A percentile compares a stretch with the other conserved stretches of the same genome.
Conservation (phyloP, 2,888 invertebrate species). For the Acanthopleura granulata region DNA sequence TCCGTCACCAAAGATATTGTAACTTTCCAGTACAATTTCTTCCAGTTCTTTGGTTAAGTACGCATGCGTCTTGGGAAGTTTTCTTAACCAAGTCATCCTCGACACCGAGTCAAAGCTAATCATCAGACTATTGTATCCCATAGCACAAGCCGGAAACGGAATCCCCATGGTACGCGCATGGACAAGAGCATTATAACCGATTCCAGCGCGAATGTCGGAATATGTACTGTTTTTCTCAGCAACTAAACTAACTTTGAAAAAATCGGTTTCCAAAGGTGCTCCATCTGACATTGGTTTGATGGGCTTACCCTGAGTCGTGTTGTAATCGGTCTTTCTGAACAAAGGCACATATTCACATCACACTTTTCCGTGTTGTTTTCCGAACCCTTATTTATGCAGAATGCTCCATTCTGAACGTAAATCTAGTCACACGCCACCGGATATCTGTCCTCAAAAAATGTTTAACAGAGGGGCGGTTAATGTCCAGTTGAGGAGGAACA, state of each 20-base stretch:
- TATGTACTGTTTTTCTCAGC: slow-evolving; percentile 71
- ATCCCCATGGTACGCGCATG: slow-evolving; percentile 17
- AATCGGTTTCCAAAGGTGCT: not conserved
- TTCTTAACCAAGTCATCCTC: not conserved
- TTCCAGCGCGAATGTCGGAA: slow-evolving; percentile 78
- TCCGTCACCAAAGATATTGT: not conserved
- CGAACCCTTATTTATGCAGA: not conserved
- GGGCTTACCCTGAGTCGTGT: not conserved
- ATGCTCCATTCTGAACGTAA: not conserved
- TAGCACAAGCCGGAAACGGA: not conserved
- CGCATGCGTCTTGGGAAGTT: not conserved
- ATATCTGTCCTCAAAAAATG: not conserved
- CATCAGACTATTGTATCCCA: not conserved
- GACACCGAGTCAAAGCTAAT: not conserved
- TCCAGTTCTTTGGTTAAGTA: not conserved
- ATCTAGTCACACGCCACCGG: not conserved
- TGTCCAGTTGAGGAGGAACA: not conserved
- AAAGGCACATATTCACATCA: not conserved
- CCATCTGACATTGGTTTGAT: not conserved
- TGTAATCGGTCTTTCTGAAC: not conserved
- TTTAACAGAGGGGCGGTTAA: not conserved
- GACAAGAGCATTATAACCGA: slow-evolving; percentile 38
- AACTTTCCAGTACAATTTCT: not conserved
- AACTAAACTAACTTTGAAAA: not conserved
- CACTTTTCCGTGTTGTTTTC: not conserved